Conservation (phyloP, 2,888 invertebrate genomes). For the Lycaena phlaeas region DNA sequence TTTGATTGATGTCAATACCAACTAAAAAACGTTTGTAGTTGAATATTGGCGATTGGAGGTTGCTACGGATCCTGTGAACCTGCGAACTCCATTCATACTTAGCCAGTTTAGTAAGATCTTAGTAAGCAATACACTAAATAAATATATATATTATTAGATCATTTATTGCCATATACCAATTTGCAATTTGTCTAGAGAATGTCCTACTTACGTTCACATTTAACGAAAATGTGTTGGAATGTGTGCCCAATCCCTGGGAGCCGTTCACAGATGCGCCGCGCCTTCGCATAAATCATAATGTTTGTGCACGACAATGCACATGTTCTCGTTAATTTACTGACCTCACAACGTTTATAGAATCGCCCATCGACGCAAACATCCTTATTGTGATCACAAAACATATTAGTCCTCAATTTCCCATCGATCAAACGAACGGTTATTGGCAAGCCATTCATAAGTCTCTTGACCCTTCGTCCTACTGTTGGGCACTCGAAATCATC, state of each 20-base stretch:
- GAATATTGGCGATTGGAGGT: too few relatives aligned
- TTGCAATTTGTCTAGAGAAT: neutral
- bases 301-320: slow-evolving; percentile 34
- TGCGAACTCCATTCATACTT: too few relatives aligned
- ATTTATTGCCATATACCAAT: neutral
- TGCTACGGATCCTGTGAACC: too few relatives aligned
- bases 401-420: slow-evolving; percentile 14
- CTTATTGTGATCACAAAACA: slow-evolving; percentile 37
- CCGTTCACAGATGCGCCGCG: slow-evolving; percentile 18
- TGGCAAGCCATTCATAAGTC: too few relatives aligned
- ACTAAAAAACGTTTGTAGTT: too few relatives aligned
- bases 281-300: slow-evolving; percentile 42
- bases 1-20: too few relatives aligned
- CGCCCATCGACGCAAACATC: slow-evolving; percentile 27
- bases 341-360: slow-evolving; percentile 40
- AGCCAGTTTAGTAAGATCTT: too few relatives aligned
- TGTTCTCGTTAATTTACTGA: slow-evolving; percentile 49
- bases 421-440: slow-evolving; percentile 1
- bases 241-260: slow-evolving; percentile 20
- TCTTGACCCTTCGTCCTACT: too few relatives aligned
- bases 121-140: too few relatives aligned
- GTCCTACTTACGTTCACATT: too few relatives aligned
- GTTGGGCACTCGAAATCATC: too few relatives aligned
- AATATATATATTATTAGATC: neutral
- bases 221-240: slow-evolving; percentile 15